Evolutionary conservation across 2,888 invertebrate species (phyloP).

Genomic region (Drosophila sordidapex): DNA sequence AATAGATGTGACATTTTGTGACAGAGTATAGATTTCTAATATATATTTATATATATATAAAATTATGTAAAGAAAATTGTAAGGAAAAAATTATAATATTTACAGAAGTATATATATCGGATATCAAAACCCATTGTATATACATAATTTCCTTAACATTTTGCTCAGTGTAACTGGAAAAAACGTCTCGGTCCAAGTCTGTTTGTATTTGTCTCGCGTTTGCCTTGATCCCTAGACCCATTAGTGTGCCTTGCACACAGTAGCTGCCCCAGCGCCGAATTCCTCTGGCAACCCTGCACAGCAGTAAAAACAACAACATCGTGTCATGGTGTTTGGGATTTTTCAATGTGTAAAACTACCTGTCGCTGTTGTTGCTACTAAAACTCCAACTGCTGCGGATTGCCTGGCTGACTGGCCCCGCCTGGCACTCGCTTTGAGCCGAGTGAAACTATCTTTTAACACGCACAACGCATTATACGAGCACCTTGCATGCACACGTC

Average conservation of each 20-base stretch:
- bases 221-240: slow-evolving; percentile 79
- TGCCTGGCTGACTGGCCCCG: slow-evolving; percentile 38
- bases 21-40: not conserved
- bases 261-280: slow-evolving; percentile 37
- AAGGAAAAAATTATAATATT: not conserved
- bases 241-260: slow-evolving; percentile 67
- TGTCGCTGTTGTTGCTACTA: slow-evolving; percentile 71
- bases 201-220: slow-evolving; percentile 76
- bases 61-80: not conserved
- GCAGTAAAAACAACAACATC: slow-evolving; percentile 27
- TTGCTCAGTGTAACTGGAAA: slow-evolving; percentile 43
- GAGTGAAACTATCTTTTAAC: slow-evolving; percentile 81
- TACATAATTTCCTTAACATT: not conserved
- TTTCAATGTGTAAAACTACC: slow-evolving; percentile 80
- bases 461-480: slow-evolving; percentile 80
- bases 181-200: slow-evolving; percentile 54
- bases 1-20: not conserved
- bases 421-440: slow-evolving; percentile 67
- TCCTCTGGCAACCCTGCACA: slow-evolving; percentile 38
- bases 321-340: slow-evolving; percentile 79
- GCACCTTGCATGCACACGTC: slow-evolving; percentile 77
- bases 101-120: not conserved
- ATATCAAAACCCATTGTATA: not conserved
- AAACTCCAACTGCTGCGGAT: slow-evolving; percentile 46
- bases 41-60: no score